Conservation (phyloP, 2,888 invertebrate genomes). For the Thalpophila matura region DNA sequence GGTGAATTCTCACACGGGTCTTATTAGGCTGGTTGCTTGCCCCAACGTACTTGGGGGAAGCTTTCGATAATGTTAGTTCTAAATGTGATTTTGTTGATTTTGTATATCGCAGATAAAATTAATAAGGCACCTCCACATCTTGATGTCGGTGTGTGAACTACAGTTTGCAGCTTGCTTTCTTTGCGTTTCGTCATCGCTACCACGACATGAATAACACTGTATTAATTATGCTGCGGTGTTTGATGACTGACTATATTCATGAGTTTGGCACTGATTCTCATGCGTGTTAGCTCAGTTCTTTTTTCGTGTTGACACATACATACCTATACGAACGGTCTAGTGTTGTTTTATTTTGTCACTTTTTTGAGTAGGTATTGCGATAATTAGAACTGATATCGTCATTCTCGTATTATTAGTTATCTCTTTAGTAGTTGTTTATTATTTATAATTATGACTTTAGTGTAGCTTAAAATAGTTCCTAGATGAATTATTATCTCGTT, state of each 20-base stretch:
- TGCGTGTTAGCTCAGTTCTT: conserved; percentile 60
- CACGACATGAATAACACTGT: conserved; percentile 77
- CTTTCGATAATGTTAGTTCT: neutral
- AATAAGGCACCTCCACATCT: conserved; percentile 66
- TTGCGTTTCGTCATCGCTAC: conserved; percentile 77
- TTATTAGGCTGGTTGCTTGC: neutral
- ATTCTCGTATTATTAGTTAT: conserved; percentile 17
- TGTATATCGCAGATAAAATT: conserved; percentile 4
- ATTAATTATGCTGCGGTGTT: conserved; percentile 79
- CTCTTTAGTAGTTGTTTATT: conserved; percentile 3
- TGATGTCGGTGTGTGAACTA: conserved; percentile 72
- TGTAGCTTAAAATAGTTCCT: conserved; percentile 49
- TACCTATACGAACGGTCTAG: conserved; percentile 50
- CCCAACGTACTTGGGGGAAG: neutral
- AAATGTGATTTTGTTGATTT: conserved; percentile 40
- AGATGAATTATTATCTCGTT: conserved; percentile 79
- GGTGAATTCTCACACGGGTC: neutral
- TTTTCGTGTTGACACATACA: conserved; percentile 58
- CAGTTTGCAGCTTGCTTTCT: conserved; percentile 76
- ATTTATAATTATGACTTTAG: neutral
- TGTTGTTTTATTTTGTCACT: conserved; percentile 51
- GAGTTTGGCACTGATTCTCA: conserved; percentile 70
- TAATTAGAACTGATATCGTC: conserved; percentile 47
- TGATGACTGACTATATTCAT: conserved; percentile 79
- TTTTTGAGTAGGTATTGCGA: conserved; percentile 24